phyloP scores from a whole-genome alignment of 2,888 invertebrate species.

The Tinea semifulvella region DNA sequence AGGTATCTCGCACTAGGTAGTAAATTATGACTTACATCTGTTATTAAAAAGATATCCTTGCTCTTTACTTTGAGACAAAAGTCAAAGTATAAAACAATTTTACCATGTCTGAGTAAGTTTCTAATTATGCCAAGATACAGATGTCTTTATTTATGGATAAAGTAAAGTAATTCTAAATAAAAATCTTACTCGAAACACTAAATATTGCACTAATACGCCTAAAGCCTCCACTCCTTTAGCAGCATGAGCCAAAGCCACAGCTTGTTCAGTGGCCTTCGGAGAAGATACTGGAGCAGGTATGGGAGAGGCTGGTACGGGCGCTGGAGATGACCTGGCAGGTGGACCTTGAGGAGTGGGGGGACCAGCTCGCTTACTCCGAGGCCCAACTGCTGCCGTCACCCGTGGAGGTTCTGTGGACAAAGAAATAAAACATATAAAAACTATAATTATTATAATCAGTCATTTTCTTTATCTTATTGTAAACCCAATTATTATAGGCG shows the following conservation, averaged over 20 bases:
- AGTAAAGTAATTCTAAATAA: no score
- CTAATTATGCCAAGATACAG: no score
- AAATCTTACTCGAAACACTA: conserved; percentile 77
- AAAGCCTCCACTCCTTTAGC: conserved; percentile 83
- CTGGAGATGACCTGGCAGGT: conserved; percentile 31
- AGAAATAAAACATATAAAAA: neutral
- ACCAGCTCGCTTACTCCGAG: conserved; percentile 53
- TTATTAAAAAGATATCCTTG: no score
- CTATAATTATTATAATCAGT: no score
- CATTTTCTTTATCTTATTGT: no score
- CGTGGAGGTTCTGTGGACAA: conserved; percentile 46
- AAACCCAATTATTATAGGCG: no score
- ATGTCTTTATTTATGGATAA: no score
- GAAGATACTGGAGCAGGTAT: conserved; percentile 27
- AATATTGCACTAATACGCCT: conserved; percentile 84
- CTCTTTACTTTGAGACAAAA: no score
- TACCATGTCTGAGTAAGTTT: no score
- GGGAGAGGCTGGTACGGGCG: conserved; percentile 29
- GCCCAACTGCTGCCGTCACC: conserved; percentile 48
- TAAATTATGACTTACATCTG: no score
- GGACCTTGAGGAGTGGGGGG: conserved; percentile 26
- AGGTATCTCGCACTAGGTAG: no score
- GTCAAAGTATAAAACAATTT: no score
- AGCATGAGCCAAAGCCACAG: conserved; percentile 54
- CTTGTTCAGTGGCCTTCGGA: conserved; percentile 30